Percentiles rank a stretch among this genome's conserved stretches.
Evolutionary conservation across 2,888 invertebrate genomes (phyloP).

Genomic region (Cerceris ruficornis): DNA sequence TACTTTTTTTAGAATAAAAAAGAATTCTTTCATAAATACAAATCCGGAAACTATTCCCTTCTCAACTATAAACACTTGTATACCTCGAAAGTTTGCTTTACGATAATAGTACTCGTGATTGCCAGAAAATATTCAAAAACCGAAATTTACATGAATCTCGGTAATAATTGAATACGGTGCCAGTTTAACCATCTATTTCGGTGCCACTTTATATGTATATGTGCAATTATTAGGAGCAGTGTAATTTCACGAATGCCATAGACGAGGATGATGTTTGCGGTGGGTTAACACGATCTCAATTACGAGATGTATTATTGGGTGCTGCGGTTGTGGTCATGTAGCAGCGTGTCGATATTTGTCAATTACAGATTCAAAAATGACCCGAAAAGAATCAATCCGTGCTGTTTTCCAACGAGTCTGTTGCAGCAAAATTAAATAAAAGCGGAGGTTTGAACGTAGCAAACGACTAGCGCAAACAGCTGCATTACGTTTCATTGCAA

Average conservation of each 20-base stretch:
- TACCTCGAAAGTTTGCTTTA: too few relatives aligned
- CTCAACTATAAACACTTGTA: too few relatives aligned
- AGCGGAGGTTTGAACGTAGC: too few relatives aligned
- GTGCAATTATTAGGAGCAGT: slow-evolving; percentile 6
- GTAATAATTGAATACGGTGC: background rate
- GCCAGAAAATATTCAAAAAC: background rate
- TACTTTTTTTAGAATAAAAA: too few relatives aligned
- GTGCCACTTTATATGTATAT: background rate
- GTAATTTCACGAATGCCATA: slow-evolving; percentile 12
- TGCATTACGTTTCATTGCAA: too few relatives aligned
- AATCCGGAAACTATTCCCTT: too few relatives aligned
- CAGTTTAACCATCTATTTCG: background rate
- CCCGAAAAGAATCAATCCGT: slow-evolving; percentile 2
- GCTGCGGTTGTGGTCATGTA: slow-evolving; percentile 26
- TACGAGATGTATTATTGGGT: slow-evolving; percentile 35
- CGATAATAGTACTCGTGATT: too few relatives aligned
- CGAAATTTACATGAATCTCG: background rate
- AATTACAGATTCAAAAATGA: slow-evolving; percentile 8
- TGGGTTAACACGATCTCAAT: slow-evolving; percentile 39
- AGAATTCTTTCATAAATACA: too few relatives aligned
- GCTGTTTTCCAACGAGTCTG: too few relatives aligned
- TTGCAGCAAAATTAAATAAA: too few relatives aligned
- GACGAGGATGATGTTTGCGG: slow-evolving; percentile 44
- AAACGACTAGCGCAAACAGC: too few relatives aligned
- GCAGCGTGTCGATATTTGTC: slow-evolving; percentile 19